Conservation (phyloP, 2,888 invertebrate species). For the Dicyrtoma fusca region DNA sequence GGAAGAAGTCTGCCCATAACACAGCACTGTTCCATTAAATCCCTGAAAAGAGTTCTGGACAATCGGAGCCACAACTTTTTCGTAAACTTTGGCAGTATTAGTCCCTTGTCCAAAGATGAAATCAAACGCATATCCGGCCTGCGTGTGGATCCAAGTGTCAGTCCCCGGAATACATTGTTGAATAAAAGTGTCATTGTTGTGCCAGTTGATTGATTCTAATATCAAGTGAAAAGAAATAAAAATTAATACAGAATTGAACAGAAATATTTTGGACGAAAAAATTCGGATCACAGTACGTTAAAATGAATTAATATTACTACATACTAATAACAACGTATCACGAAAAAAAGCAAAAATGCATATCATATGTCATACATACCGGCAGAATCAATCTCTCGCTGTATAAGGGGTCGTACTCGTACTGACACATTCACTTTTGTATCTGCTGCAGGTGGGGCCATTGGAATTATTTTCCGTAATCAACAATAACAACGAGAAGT, state of each 20-base stretch:
- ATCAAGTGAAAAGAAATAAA: slow-evolving; percentile 10
- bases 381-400: slow-evolving; percentile 66
- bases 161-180: slow-evolving; percentile 64
- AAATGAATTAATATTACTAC: neutral
- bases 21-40: slow-evolving; percentile 85
- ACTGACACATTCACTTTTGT: slow-evolving; percentile 75
- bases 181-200: slow-evolving; percentile 66
- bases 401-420: slow-evolving; percentile 71
- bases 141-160: slow-evolving; percentile 56
- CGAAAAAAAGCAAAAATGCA: neutral
- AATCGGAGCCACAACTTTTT: slow-evolving; percentile 71
- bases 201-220: slow-evolving; percentile 58
- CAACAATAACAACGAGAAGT: too few relatives aligned
- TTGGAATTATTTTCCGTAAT: too few relatives aligned
- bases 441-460: too few relatives aligned
- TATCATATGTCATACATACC: slow-evolving; percentile 7
- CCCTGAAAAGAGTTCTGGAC: slow-evolving; percentile 73
- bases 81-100: slow-evolving; percentile 69
- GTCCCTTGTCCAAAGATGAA: slow-evolving; percentile 70
- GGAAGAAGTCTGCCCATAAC: slow-evolving; percentile 89
- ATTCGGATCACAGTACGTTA: neutral
- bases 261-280: neutral
- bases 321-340: neutral
- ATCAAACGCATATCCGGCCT: slow-evolving; percentile 64
- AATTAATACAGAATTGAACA: neutral